These are phyloP conservation scores for Melikaiella ostensackeni DNA, from an alignment of 2,888 invertebrate species.

Conservation along the genomic window DNA sequence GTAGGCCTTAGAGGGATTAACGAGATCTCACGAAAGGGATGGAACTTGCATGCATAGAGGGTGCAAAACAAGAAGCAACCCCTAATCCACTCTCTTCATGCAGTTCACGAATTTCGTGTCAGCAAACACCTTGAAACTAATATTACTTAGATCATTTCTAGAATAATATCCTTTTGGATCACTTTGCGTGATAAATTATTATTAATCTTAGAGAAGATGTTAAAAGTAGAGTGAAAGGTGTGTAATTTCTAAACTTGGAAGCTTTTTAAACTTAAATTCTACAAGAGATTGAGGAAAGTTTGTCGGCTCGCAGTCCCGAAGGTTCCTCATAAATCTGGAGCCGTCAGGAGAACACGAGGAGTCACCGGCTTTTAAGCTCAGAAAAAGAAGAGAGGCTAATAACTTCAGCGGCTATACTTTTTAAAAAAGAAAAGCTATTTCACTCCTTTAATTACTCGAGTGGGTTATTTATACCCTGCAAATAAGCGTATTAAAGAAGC, in stretches of 20 bases:
- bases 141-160: background rate
- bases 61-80: constrained; percentile 32
- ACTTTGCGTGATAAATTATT: background rate
- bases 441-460: constrained; percentile 8
- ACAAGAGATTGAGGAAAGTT: constrained; percentile 4
- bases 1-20: constrained; percentile 10
- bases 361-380: constrained; percentile 22
- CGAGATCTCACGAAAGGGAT: constrained; percentile 20
- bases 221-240: background rate
- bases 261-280: constrained; percentile 3
- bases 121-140: constrained; percentile 6
- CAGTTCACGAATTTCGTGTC: constrained; percentile 17
- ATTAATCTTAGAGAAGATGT: background rate
- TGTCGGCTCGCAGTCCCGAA: constrained; percentile 20
- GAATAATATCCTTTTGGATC: background rate
- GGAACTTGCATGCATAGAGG: constrained; percentile 3
- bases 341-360: constrained; percentile 3
- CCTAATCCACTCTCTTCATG: constrained; percentile 25
- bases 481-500: background rate
- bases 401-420: background rate
- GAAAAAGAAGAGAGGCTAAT: constrained; percentile 15
- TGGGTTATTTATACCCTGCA: background rate
- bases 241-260: constrained; percentile 10
- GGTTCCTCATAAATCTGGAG: constrained; percentile 12
- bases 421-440: background rate